A percentile compares a stretch with the other conserved stretches of the same genome.
Conservation (phyloP, 2,797 vertebrate species). For the Phalanger gymnotis region DNA sequence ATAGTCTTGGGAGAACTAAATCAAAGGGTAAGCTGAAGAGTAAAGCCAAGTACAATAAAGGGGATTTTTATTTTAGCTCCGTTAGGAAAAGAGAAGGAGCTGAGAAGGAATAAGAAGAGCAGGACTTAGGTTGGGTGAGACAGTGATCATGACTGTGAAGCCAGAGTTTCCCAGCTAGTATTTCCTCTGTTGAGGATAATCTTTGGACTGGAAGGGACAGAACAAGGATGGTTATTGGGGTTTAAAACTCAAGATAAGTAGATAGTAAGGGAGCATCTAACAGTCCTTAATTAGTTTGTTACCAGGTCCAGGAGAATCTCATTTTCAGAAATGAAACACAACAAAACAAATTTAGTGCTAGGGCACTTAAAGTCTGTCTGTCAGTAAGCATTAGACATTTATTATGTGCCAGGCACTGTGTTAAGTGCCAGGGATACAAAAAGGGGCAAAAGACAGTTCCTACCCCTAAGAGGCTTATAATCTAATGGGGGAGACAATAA, state of each 20-base stretch:
- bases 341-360: background rate
- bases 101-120: background rate
- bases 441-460: background rate
- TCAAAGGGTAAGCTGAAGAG: background rate
- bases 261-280: background rate
- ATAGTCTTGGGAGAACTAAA: background rate
- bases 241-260: background rate
- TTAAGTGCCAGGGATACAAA: accelerated
- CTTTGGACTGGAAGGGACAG: background rate
- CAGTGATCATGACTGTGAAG: background rate
- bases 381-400: constrained; percentile 39
- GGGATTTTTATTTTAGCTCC: background rate
- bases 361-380: background rate
- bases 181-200: background rate
- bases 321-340: background rate
- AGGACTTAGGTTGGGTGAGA: background rate
- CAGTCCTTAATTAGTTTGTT: background rate
- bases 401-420: background rate
- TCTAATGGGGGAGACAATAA: constrained; percentile 15
- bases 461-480: background rate
- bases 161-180: background rate
- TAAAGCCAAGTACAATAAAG: background rate
- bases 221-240: background rate
- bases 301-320: background rate
- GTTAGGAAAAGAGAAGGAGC: background rate